Conservation (phyloP, 1,140 invertebrate genomes). For the Galleria mellonella region DNA sequence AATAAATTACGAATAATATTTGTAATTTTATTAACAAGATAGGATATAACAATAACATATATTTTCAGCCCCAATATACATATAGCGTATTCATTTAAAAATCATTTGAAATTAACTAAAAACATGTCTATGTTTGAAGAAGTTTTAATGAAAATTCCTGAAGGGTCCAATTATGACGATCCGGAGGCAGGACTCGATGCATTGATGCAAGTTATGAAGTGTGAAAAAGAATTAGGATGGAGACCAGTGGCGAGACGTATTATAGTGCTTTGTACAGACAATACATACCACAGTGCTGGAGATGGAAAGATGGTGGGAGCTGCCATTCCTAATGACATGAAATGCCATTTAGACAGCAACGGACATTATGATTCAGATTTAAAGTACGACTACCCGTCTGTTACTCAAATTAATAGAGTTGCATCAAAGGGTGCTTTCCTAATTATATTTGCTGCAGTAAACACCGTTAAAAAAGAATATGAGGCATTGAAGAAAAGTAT, state of each 20-base stretch:
- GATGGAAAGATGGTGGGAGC: slow-evolving; percentile 88
- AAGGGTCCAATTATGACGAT: slow-evolving; percentile 82
- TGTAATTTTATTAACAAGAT: too few species aligned
- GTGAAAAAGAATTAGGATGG: slow-evolving; percentile 78
- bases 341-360: slow-evolving; percentile 82
- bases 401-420: slow-evolving; percentile 78
- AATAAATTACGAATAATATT: too few species aligned
- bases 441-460: slow-evolving; percentile 88
- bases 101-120: slow-evolving; percentile 87
- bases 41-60: too few species aligned
- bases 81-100: slow-evolving; percentile 89
- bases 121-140: slow-evolving; percentile 81
- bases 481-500: slow-evolving; percentile 78
- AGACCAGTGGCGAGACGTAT: slow-evolving; percentile 75
- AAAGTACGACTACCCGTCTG: slow-evolving; percentile 80
- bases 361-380: slow-evolving; percentile 79
- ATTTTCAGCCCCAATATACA: slow-evolving; percentile 75
- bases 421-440: slow-evolving; percentile 57
- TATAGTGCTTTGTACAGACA: slow-evolving; percentile 79
- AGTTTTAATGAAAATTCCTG: slow-evolving; percentile 64
- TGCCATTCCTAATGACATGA: slow-evolving; percentile 88
- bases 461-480: slow-evolving; percentile 81
- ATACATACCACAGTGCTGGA: slow-evolving; percentile 79
- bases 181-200: slow-evolving; percentile 88
- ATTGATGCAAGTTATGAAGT: slow-evolving; percentile 85